A percentile compares a stretch with the other conserved stretches of the same genome.
Evolutionary conservation across 2,797 vertebrate genomes (phyloP).

Genomic region (Pangasius macronema): DNA sequence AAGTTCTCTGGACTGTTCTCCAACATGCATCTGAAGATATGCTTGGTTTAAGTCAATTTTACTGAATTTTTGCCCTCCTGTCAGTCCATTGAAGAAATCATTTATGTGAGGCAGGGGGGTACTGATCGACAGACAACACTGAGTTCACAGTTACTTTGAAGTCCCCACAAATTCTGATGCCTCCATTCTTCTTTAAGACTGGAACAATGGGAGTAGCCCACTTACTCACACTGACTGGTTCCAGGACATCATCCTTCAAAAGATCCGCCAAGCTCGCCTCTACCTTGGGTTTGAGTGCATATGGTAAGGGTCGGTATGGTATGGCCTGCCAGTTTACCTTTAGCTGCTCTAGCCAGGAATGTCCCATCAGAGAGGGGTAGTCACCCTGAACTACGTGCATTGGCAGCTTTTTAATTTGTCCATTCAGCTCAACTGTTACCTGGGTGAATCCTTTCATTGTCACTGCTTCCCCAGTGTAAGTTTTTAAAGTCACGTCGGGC

Average conservation of each 20-base stretch:
- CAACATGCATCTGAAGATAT: constrained; percentile 1
- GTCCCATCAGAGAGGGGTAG: background rate
- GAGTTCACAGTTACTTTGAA: background rate
- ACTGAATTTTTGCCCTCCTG: background rate
- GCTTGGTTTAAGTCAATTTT: background rate
- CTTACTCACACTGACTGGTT: too few relatives aligned
- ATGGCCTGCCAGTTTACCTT: background rate
- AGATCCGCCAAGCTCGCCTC: too few relatives aligned
- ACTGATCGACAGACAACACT: background rate
- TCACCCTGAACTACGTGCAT: background rate
- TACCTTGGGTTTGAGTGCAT: constrained; percentile 7
- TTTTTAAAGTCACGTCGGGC: background rate
- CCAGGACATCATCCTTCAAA: too few relatives aligned
- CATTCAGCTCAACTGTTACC: background rate
- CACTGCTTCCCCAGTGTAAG: background rate
- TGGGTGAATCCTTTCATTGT: background rate
- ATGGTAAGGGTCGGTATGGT: background rate
- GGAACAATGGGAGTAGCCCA: too few relatives aligned
- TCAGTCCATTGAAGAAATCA: background rate
- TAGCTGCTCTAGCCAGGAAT: background rate
- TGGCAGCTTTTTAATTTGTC: background rate
- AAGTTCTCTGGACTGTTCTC: background rate
- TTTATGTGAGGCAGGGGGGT: background rate
- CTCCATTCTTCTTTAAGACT: too few relatives aligned
- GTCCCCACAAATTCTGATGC: too few relatives aligned